phyloP scores from a whole-genome alignment of 2,113 vertebrate species.

The Steatornis caripensis region DNA sequence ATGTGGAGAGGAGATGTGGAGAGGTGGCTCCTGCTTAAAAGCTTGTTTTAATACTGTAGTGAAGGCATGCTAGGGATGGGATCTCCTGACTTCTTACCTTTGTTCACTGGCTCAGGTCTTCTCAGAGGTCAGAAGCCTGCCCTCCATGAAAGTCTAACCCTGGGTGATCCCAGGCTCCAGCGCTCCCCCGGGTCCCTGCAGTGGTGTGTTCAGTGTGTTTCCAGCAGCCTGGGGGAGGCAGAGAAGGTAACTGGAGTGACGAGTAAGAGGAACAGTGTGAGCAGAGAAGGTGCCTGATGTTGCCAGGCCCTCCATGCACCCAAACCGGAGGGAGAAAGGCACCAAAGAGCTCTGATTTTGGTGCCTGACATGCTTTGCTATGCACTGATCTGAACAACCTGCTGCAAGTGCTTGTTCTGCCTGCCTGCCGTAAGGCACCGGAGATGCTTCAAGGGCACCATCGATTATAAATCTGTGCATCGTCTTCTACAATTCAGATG shows the following conservation, averaged over 20 bases:
- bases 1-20: neutral
- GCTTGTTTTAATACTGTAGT: neutral
- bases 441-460: neutral
- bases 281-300: neutral
- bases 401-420: neutral
- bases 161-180: neutral
- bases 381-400: fast-evolving
- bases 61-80: neutral
- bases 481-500: neutral
- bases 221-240: neutral
- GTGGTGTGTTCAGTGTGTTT: neutral
- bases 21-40: neutral
- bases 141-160: neutral
- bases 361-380: neutral
- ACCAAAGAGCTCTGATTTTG: neutral
- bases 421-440: neutral
- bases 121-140: neutral
- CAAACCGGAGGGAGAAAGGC: neutral
- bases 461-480: neutral
- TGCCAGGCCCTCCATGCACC: neutral
- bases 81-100: neutral
- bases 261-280: neutral
- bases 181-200: neutral
- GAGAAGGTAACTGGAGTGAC: neutral
- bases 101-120: neutral